phyloP scores from a whole-genome alignment of 2,797 vertebrate genomes.

The Aldrovandia affinis region DNA sequence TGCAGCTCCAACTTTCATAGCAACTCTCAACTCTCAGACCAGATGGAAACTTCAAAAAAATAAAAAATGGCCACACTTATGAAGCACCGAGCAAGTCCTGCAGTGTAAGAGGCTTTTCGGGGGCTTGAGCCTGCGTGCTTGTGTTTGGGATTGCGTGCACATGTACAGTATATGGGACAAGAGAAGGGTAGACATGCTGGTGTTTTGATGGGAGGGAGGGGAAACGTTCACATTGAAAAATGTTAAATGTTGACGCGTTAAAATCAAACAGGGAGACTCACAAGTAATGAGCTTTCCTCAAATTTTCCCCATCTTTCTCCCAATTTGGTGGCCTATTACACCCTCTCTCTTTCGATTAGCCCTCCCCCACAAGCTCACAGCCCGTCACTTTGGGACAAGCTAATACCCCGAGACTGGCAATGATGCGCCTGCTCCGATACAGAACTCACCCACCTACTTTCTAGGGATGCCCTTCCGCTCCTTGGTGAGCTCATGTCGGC shows the following conservation, averaged over 20 bases:
- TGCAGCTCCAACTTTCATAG: conserved; percentile 40
- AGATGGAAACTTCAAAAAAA: conserved; percentile 21
- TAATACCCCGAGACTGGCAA: too few species aligned
- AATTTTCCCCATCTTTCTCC: too few species aligned
- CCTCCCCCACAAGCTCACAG: too few species aligned
- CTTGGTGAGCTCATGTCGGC: too few species aligned
- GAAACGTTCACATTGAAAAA: not conserved
- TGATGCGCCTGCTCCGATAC: too few species aligned
- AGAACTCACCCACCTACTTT: too few species aligned
- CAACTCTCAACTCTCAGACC: conserved; percentile 35
- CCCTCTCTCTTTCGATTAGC: too few species aligned
- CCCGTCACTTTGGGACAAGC: too few species aligned
- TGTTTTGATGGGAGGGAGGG: not conserved
- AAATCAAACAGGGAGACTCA: not conserved
- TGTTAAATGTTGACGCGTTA: not conserved
- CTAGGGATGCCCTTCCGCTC: too few species aligned
- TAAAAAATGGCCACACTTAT: not conserved
- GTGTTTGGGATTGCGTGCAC: too few species aligned
- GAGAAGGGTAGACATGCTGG: not conserved
- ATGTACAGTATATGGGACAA: not conserved
- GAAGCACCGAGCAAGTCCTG: not conserved
- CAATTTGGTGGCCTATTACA: too few species aligned
- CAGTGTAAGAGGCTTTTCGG: not conserved
- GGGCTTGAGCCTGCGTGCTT: not conserved
- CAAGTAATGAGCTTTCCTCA: not conserved